Base-by-base conservation (phyloP, 1,140 invertebrate genomes). In the Ceratina japonica region DNA sequence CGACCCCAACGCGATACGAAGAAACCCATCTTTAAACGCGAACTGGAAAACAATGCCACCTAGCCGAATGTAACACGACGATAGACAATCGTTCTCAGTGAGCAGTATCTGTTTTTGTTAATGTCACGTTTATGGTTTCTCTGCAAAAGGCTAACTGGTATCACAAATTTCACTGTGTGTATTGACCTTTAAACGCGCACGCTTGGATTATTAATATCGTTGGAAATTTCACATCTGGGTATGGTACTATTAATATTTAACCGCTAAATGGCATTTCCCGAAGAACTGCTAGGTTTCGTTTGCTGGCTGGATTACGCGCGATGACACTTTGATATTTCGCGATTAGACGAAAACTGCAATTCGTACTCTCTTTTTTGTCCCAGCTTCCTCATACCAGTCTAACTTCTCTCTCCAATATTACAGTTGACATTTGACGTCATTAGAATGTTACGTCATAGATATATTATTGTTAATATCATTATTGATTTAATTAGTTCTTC, bases 381-480 rank as follows among this genome's bases (percentile, higher is more conserved):
- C 70, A 69, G 44, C 81, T 75, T 79, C 75, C 37, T 20, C 15
- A 8, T n/a, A 13, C 52, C 59, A 0, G 10, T 13, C 52, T 54
- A 63, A 16, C 58, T 62, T 77, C 56, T 58, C 64, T 58, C 24
- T 90, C 90, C 90, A 89, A 20, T 87, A 88, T 69, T 84, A 87
- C 70, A 58, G 73, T 61, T 85, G 18, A 87, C 89, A 44, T 44
- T 44, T 89, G 89, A 90, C 88, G 88, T 91, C 87, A 89, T 82
- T 74, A 65, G 79, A 75, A 68, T 81, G n/a, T 27, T 62, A 68
- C 88, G 88, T 89, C 88, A 89, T 87, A 89, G 75, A 74, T 76
- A 61, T 68, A 63, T 73, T 37, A 74, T 63, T 59, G 44, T 74
- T 75, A 58, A 69, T 80, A 59, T 75, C 79, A 58, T 15, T 54